Evolutionary conservation across 2,797 vertebrate genomes (phyloP), one percentile per base, ranked within the genome.

Genomic region (Oreochromis grahami): DNA sequence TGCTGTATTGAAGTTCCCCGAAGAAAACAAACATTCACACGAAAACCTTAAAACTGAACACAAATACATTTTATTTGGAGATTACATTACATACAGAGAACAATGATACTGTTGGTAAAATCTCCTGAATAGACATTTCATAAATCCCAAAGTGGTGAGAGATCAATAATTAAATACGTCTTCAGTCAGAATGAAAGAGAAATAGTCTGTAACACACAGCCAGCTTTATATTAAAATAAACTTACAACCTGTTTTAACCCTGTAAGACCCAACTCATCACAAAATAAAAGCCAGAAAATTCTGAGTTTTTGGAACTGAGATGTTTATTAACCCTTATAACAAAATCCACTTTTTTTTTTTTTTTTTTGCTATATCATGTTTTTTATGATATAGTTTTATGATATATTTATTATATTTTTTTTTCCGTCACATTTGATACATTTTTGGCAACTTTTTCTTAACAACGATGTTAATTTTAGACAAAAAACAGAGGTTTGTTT

Each of bases 401-500:
- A 50, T 19, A 50, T 50, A 17, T 50, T 32, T 32, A 32, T 32
- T 32, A 32, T 32, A 32, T 50, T 19, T 50, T 50, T 19, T 19
- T 8, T 50, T 50, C 7, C 45, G 17, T 50, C 45, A 50, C 45
- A 50, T 50, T 50, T 50, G 8, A 19, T 50, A 50, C 17, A 50
- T 48, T 19, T 48, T 48, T 48, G 19, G 0, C 4, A 50, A 50
- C 24, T 1, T 56, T 29, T n/a, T 14, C 6, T 32, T 32, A 32
- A 32, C 29, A 32, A 32, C 29, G 2, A 32, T 32, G 29, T 6
- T 32, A 7, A 9, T 56, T 29, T 56, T 56, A 56, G 53, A 0
- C 53, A 56, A 56, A 29, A 56, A 56, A 29, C 53, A 56, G 3
- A 29, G 55, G 29, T 56, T 56, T 56, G 55, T 56, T 56, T 8